Evolutionary conservation across 2,888 invertebrate species (phyloP), one percentile per base, ranked within the genome.

Genomic region (Trachelus iudaicus): DNA sequence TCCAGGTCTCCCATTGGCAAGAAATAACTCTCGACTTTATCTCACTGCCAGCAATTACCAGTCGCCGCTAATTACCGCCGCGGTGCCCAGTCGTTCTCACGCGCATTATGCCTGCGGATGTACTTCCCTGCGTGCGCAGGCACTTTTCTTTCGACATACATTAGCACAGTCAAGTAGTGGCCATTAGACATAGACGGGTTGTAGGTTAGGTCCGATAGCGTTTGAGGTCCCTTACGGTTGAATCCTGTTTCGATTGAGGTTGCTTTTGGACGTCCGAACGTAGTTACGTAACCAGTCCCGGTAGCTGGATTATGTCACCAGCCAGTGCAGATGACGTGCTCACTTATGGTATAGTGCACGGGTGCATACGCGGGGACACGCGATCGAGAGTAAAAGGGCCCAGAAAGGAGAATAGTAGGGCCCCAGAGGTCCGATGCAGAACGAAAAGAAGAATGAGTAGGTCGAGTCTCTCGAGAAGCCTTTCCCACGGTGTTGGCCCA

Each of bases 401-500:
- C 56, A 56, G 23, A 23, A 23, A 56, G 56, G 15, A 56, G 56
- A 23, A 23, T 9, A 56, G 56, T 23, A 56, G 56, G 23, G 56
- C 23, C 56, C 23, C 56, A 23, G 56, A 56, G 56, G 56, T 56
- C 56, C 56, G 56, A 56, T 23, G 56, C 56, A 56, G 9, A 56
- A 56, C 56, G 56, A 56, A 56, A 56, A 23, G 56, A 23, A 56
- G 56, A 56, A 56, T 23, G 56, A 23, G 56, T 56, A 56, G 56
- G 56, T 56, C 56, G 56, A 56, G 56, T 56, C 56, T 23, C 56
- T 56, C 56, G 56, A 56, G 56, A 56, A 56, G 56, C 15, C 75
- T 81, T 90, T 90, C 90, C 90, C 90, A 90, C 90, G 90, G 85
- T 87, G 82, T 85, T 85, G 86, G 84, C 87, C 87, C 89, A 88